Conservation (phyloP, 2,113 vertebrate species). For the Struthio camelus region DNA sequence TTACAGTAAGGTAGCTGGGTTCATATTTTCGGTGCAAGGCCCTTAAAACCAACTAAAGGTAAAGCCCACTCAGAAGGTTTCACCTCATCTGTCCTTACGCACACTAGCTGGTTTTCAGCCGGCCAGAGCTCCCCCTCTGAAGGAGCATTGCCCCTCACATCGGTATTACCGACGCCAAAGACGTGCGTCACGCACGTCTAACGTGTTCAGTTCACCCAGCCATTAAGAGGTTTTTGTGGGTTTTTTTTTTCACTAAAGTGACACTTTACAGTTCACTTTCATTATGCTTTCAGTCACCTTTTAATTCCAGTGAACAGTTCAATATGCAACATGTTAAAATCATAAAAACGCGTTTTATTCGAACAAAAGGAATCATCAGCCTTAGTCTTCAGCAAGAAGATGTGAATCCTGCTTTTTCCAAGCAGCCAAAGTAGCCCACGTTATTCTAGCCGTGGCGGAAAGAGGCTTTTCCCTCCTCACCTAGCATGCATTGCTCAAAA, state of each 20-base stretch:
- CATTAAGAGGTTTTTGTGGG: too few species aligned
- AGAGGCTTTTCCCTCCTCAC: not conserved
- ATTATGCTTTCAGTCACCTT: not conserved
- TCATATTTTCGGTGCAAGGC: not conserved
- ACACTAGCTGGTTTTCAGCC: not conserved
- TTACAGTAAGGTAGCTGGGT: not conserved
- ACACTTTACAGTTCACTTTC: not conserved
- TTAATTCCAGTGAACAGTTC: not conserved
- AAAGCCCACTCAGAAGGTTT: not conserved
- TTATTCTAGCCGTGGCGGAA: fast-evolving
- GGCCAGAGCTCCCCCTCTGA: not conserved
- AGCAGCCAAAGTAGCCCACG: not conserved
- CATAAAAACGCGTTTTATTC: not conserved
- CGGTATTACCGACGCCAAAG: too few species aligned
- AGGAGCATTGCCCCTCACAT: too few species aligned
- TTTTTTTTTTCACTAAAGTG: not conserved
- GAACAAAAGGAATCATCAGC: not conserved
- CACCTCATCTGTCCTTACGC: not conserved
- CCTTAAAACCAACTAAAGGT: not conserved
- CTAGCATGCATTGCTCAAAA: not conserved
- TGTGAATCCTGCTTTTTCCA: not conserved
- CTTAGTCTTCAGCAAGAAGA: not conserved
- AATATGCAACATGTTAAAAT: not conserved
- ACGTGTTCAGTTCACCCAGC: too few species aligned
- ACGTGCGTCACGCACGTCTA: too few species aligned